Base-by-base conservation (phyloP, 2,888 invertebrate genomes). In the Athalia rosae region DNA sequence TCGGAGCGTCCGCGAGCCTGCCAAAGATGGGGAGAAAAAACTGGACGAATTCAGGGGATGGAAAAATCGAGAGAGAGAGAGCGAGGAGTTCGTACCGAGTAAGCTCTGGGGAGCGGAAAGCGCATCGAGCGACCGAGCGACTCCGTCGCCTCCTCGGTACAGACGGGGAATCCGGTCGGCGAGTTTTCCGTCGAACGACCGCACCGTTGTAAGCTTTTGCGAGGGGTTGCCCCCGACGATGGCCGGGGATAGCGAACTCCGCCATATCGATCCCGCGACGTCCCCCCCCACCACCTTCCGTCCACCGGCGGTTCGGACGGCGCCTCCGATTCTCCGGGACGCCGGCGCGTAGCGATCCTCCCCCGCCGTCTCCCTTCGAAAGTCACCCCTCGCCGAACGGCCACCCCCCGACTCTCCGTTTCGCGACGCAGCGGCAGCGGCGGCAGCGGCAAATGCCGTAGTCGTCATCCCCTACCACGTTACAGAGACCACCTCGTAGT, bases 161-260 rank as follows among this genome's bases (percentile, higher is more conserved):
- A n/a, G n/a, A n/a, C 53, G 4, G 13, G 56, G 50, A 58, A 15
- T 61, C 61, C 74, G 61, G 61, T 74, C 8, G 61, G 47, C 9
- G n/a, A 74, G 28, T 28, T 28, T 28, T 28, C 28, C 28, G 28
- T 28, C 28, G 28, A 28, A 28, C 28, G 28, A 28, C 28, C 28
- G 74, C 74, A 41, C 28, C 15, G 43, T 74, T 9, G n/a, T 41
- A 62, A 61, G 74, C 61, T 74, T 74, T 48, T 61, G 61, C 74
- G 61, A 62, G 61, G 62, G 74, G 74, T 59, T 50, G 59, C 48
- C 74, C 74, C 50, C 74, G 74, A 74, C 74, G 74, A 74, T 74
- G 74, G 74, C 74, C 74, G 74, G 74, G 74, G 74, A 74, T 61
- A 61, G 28, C 28, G 74, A 62, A 61, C 59, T 74, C 50, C 74